phyloP scores from a whole-genome alignment of 2,797 vertebrate species.

The Pangasius djambal region DNA sequence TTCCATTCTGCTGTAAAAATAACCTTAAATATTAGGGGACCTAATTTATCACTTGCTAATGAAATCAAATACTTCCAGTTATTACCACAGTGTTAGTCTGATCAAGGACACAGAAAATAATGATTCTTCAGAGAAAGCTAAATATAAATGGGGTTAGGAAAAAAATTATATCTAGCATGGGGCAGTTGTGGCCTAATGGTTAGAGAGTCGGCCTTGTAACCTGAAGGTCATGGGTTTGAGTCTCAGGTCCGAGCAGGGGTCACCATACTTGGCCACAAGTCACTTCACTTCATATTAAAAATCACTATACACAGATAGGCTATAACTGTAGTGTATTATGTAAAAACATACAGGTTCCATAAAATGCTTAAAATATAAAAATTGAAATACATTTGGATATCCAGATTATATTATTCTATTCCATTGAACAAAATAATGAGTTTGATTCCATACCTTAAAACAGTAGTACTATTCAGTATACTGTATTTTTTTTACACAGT shows the following conservation, averaged over 20 bases:
- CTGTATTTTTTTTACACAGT: neutral
- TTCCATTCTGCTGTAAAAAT: neutral
- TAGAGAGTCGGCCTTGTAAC: too few relatives aligned
- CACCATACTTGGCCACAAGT: too few relatives aligned
- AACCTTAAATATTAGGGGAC: slow-evolving; percentile 8
- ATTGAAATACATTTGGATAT: neutral
- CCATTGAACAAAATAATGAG: neutral
- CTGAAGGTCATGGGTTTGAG: too few relatives aligned
- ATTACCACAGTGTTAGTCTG: neutral
- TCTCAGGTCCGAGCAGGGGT: too few relatives aligned
- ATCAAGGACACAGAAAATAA: neutral
- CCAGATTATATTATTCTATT: neutral
- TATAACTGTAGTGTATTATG: neutral
- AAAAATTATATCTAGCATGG: neutral
- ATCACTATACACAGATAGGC: neutral
- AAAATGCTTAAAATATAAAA: neutral
- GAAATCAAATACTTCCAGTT: neutral
- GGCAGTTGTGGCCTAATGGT: too few relatives aligned
- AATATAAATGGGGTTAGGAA: neutral
- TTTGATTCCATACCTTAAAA: neutral
- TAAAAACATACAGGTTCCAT: neutral
- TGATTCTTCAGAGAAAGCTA: neutral
- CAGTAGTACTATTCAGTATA: too few relatives aligned
- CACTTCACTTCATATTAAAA: neutral
- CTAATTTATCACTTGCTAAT: neutral